A percentile compares a stretch with the other conserved stretches of the same genome.
Conservation (phyloP, 2,113 vertebrate genomes). For the Takifugu flavidus region DNA sequence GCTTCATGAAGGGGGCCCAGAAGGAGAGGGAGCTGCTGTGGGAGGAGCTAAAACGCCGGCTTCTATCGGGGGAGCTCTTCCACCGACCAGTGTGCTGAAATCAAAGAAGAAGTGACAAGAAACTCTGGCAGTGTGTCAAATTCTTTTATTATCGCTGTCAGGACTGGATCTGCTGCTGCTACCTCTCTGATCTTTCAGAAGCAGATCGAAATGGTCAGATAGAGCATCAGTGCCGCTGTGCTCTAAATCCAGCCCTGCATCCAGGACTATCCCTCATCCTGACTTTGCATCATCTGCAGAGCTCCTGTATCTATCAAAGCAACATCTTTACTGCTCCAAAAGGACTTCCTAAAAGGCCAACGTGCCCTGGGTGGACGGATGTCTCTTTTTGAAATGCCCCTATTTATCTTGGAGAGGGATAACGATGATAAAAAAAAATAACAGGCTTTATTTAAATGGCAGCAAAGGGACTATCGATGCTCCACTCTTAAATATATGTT, state of each 20-base stretch:
- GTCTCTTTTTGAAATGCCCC: conserved; percentile 52
- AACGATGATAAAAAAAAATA: conserved; percentile 58
- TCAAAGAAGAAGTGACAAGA: conserved; percentile 24
- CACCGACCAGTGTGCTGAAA: conserved; percentile 61
- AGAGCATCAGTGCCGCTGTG: not conserved
- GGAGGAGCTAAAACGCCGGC: conserved; percentile 81
- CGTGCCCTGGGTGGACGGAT: conserved; percentile 18
- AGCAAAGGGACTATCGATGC: conserved; percentile 60
- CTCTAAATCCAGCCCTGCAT: conserved; percentile 23
- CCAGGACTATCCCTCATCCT: conserved; percentile 41
- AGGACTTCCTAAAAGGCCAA: conserved; percentile 73
- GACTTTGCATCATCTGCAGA: conserved; percentile 29
- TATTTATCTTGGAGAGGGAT: conserved; percentile 56
- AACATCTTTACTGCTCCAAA: conserved; percentile 66
- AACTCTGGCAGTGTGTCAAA: conserved; percentile 15
- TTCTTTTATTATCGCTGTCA: conserved; percentile 8
- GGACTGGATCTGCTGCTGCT: conserved; percentile 10
- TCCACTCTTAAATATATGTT: conserved; percentile 18
- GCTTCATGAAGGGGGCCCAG: conserved; percentile 80
- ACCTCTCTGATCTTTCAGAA: conserved; percentile 14
- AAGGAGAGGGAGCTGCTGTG: conserved; percentile 83
- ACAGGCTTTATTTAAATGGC: conserved; percentile 62
- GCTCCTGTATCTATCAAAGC: conserved; percentile 57
- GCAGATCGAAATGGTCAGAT: too few relatives aligned
- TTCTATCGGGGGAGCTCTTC: conserved; percentile 73